Conservation (phyloP, 2,888 invertebrate genomes). For the Agriopis marginaria region DNA sequence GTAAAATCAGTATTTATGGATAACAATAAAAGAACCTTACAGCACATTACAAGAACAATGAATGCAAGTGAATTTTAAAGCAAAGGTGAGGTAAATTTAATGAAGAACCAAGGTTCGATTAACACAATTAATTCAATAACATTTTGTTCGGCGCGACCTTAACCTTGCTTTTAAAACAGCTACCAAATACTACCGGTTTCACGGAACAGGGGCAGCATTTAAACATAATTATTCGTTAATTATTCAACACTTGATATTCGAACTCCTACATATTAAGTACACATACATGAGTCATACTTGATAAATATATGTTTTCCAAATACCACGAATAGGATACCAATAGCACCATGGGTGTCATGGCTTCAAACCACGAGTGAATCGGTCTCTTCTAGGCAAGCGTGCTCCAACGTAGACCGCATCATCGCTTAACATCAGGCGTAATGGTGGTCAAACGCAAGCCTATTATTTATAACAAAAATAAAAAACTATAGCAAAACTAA, state of each 20-base stretch:
- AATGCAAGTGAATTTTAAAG: constrained; percentile 5
- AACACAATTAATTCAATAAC: constrained; percentile 40
- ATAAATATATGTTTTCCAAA: neutral
- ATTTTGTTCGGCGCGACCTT: constrained; percentile 33
- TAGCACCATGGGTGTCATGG: too few relatives aligned
- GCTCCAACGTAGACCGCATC: too few relatives aligned
- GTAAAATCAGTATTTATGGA: too few relatives aligned
- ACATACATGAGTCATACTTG: constrained; percentile 6
- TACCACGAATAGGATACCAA: neutral
- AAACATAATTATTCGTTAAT: constrained; percentile 28
- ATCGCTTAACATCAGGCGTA: too few relatives aligned
- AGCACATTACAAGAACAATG: too few relatives aligned
- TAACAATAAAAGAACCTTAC: too few relatives aligned
- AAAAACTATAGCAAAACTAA: neutral
- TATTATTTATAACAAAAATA: too few relatives aligned
- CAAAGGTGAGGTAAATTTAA: constrained; percentile 32
- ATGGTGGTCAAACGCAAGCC: too few relatives aligned
- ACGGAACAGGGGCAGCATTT: constrained; percentile 37
- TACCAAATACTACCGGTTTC: constrained; percentile 40
- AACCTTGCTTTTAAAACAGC: constrained; percentile 41
- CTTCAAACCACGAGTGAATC: too few relatives aligned
- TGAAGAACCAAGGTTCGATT: constrained; percentile 42
- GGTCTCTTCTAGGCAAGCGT: too few relatives aligned
- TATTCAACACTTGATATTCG: constrained; percentile 6
- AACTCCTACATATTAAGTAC: neutral